phyloP scores from a whole-genome alignment of 2,888 invertebrate genomes.

The Ditula angustiorana region DNA sequence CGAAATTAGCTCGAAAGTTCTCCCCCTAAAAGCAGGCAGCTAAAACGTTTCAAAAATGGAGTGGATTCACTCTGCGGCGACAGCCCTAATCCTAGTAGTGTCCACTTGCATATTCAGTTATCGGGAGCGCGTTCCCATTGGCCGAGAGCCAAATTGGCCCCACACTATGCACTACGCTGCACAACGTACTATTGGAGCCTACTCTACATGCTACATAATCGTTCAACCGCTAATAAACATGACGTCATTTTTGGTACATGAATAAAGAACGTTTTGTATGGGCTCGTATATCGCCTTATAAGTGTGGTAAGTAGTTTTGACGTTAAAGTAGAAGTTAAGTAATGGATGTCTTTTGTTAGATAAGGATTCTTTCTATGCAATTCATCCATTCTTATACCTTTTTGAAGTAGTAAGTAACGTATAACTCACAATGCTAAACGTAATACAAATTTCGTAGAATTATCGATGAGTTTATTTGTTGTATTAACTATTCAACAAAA shows the following conservation, averaged over 20 bases:
- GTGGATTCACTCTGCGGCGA: slow-evolving; percentile 42
- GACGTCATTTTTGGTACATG: slow-evolving; percentile 30
- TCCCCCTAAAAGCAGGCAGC: slow-evolving; percentile 7
- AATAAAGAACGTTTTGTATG: background rate
- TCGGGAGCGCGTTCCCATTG: slow-evolving; percentile 71
- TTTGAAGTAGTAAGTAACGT: no score
- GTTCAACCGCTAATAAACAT: slow-evolving; percentile 51
- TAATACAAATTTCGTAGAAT: no score
- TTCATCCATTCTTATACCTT: no score
- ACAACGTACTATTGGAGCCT: slow-evolving; percentile 14
- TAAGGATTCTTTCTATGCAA: no score
- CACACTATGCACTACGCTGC: slow-evolving; percentile 33
- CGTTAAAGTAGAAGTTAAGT: no score
- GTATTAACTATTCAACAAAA: no score
- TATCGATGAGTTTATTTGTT: no score
- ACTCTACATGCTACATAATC: slow-evolving; percentile 55
- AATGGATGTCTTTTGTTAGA: no score
- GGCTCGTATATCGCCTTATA: no score
- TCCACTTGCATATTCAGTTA: slow-evolving; percentile 76
- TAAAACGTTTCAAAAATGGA: slow-evolving; percentile 34
- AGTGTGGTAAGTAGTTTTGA: no score
- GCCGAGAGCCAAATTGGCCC: slow-evolving; percentile 72
- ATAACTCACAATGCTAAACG: no score
- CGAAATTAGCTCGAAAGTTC: slow-evolving; percentile 6
- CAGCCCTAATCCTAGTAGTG: slow-evolving; percentile 59